Percentiles rank a stretch among this genome's conserved stretches.
Conservation (phyloP, 2,113 vertebrate genomes). For the Gopherus flavomarginatus region DNA sequence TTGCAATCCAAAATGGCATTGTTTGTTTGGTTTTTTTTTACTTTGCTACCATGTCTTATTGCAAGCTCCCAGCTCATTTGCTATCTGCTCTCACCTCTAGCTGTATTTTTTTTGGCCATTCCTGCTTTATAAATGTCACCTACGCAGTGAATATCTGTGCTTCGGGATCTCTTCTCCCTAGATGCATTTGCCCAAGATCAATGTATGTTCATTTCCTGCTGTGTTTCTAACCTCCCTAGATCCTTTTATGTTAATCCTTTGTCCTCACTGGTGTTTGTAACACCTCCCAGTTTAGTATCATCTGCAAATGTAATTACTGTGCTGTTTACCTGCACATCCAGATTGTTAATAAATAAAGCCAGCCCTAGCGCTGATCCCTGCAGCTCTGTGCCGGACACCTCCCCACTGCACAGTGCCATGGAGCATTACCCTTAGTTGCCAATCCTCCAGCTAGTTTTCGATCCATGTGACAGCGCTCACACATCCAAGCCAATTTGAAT, state of each 20-base stretch:
- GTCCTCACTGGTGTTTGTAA: slow-evolving; percentile 55
- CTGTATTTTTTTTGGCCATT: neutral
- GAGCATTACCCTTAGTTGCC: neutral
- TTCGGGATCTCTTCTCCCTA: rapidly evolving
- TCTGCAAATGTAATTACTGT: slow-evolving; percentile 58
- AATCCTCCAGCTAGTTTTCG: neutral
- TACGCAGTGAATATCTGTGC: rapidly evolving
- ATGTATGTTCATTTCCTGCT: neutral
- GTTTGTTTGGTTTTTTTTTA: rapidly evolving
- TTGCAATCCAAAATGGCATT: neutral
- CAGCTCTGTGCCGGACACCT: slow-evolving; percentile 11
- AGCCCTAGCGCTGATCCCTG: slow-evolving; percentile 16
- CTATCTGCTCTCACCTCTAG: rapidly evolving
- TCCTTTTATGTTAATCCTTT: slow-evolving; percentile 54
- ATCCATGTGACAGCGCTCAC: neutral
- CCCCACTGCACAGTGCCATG: neutral
- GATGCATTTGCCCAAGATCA: neutral
- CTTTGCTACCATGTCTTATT: neutral
- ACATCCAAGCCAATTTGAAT: neutral
- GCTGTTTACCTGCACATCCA: slow-evolving; percentile 65
- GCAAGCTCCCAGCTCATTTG: rapidly evolving
- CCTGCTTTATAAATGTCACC: neutral
- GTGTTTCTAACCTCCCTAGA: neutral
- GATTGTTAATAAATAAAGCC: slow-evolving; percentile 71
- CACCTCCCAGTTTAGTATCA: slow-evolving; percentile 73